Base-by-base conservation (phyloP, 2,888 invertebrate species). In the Apamea anceps region DNA sequence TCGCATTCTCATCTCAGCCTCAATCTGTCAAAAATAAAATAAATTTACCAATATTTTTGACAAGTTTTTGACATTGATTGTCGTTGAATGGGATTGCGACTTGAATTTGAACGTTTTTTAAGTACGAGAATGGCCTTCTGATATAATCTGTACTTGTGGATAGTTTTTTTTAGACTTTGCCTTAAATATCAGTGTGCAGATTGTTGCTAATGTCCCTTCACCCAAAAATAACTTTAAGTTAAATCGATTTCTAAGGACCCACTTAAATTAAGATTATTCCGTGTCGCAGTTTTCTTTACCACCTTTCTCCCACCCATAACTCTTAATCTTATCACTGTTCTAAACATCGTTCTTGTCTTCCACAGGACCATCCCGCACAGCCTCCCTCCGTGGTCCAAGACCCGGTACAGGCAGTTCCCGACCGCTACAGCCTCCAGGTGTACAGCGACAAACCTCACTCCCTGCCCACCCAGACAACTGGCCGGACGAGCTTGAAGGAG, bases 391-490 rank as follows among this genome's bases (percentile, higher is more conserved):
- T 66, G 88, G 87, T 0, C 86, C 85, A 1, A 85, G 85, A 0
- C 48, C 86, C 6, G 82, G 80, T 32, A 96, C 91, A 45, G 81
- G 82, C 68, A 32, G 80, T 12, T 73, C 83, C 54, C 80, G 89
- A 62, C 93, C 95, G 42, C 96, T 95, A 83, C 95, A 86, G 85
- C 85, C 93, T 65, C 88, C 92, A 37, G 87, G 87, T 48, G 95
- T 96, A 80, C 95, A 94, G 91, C 97, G 98, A 21, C 98, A 98
- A 97, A 98, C 98, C 72, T 98, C 98, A 12, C 94, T 98, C 87
- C 98, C 98, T 0, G 98, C 98, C 91, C 98, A 98, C 37, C 90
- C 92, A 25, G 98, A 98, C 85, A 97, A 97, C 90, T 98, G 98
- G 97, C 97, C 97, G 5, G 97, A 97, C 67, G 97, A 97, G 63